A percentile compares a stretch with the other conserved stretches of the same genome.
Evolutionary conservation across 2,113 vertebrate genomes (phyloP).

Genomic region (Bagarius yarrelli): DNA sequence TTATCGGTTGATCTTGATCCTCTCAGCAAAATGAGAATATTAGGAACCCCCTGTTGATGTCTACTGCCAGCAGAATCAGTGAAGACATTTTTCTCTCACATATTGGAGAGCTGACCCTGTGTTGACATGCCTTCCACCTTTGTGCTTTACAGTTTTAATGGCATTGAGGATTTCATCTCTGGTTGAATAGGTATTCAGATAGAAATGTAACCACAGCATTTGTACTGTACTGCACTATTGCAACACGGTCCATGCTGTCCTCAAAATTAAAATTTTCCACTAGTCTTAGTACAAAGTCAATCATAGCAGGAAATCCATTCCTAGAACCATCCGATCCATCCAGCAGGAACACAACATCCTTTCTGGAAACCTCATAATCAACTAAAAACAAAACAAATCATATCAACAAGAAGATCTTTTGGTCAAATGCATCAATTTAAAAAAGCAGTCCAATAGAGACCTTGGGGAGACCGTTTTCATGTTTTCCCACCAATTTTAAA

Average conservation of each 20-base stretch:
- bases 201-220: conserved; percentile 45
- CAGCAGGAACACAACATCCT: conserved; percentile 72
- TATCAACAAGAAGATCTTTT: background rate
- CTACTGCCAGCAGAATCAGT: conserved; percentile 58
- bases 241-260: conserved; percentile 44
- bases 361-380: conserved; percentile 52
- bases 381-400: conserved; percentile 30
- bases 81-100: conserved; percentile 56
- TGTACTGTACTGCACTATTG: conserved; percentile 54
- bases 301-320: conserved; percentile 56
- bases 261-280: conserved; percentile 50
- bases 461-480: background rate
- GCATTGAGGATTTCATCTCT: conserved; percentile 39
- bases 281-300: conserved; percentile 61
- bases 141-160: conserved; percentile 30
- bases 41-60: conserved; percentile 49
- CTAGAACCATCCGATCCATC: conserved; percentile 68
- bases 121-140: conserved; percentile 60
- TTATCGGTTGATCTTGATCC: conserved; percentile 56
- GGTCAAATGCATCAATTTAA: background rate
- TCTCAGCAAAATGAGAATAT: conserved; percentile 58
- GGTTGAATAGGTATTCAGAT: conserved; percentile 40
- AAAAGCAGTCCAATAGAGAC: background rate
- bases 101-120: conserved; percentile 57
- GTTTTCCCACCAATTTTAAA: background rate